Evolutionary conservation across 2,797 vertebrate genomes (phyloP).

Genomic region (Gobionotothen gibberifrons): DNA sequence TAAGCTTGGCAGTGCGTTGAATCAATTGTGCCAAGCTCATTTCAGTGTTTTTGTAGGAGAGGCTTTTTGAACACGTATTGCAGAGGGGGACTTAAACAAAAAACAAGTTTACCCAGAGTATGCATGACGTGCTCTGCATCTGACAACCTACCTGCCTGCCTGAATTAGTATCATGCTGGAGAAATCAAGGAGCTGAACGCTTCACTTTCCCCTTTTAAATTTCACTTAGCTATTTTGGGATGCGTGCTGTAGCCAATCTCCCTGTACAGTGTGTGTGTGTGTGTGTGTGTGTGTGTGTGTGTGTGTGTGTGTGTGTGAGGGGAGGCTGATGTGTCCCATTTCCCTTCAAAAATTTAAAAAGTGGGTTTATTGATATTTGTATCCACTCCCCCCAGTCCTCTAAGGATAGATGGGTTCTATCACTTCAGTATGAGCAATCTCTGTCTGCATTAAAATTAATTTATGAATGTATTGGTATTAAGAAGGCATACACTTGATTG

Average conservation of each 20-base stretch:
- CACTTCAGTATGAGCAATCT: conserved; percentile 37
- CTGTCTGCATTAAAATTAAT: conserved; percentile 47
- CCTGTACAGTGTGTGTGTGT: background rate
- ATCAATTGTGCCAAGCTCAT: conserved; percentile 27
- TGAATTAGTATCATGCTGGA: conserved; percentile 48
- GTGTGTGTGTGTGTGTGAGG: background rate
- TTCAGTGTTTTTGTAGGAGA: conserved; percentile 20
- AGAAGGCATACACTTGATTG: conserved; percentile 50
- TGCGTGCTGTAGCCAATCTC: conserved; percentile 15
- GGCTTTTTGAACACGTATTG: conserved; percentile 36
- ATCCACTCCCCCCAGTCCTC: conserved; percentile 32
- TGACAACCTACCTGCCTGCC: conserved; percentile 43
- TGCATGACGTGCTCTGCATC: conserved; percentile 40
- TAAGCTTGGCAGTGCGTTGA: background rate
- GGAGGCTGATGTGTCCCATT: too few relatives aligned
- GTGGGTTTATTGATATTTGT: conserved; percentile 62
- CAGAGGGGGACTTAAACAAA: conserved; percentile 19
- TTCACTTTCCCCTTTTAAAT: conserved; percentile 53
- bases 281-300: background rate
- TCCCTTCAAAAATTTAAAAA: conserved; percentile 41
- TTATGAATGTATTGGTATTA: too few relatives aligned
- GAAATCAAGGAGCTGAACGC: conserved; percentile 62
- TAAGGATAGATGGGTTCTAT: conserved; percentile 30
- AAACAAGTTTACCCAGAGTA: conserved; percentile 40
- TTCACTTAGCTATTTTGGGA: conserved; percentile 62